Base-by-base conservation (phyloP, 64 coral and sea anemone species). In the Actinia equina region DNA sequence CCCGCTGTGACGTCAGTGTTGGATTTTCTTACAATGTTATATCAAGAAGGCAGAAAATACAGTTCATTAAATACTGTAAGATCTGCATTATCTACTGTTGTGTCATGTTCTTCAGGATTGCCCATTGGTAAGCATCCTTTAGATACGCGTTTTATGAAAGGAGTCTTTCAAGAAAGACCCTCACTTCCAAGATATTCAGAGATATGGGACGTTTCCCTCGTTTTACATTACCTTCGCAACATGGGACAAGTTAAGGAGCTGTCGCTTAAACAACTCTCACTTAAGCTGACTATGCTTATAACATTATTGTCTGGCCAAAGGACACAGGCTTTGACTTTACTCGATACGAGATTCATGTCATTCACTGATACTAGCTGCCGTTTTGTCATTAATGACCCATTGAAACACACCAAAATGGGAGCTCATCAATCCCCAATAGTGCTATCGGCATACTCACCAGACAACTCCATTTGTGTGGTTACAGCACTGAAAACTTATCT, bases 91-190 rank as follows among this genome's bases (percentile, higher is more conserved):
- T 37, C 30, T 37, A 37, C 30, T 37, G 30, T 37, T 37, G 30
- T 37, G 30, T 37, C 30, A 37, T 37, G 30, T 37, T 37, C 30
- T 37, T 37, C 30, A 37, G 30, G 30, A 37, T 37, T 37, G 30
- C 30, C 86, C 59, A 91, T 89, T 88, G 89, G 93, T 71, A 86
- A 88, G 71, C 81, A 81, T 41, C 76, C 87, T 6, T 61, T 84
- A n/a, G 87, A 89, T 27, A 89, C 64, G 22, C 86, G 88, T 23
- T 89, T 86, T 77, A 57, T 92, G 22, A 89, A 95, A 87, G 90
- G 79, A 4, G 52, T 87, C 60, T 87, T 69, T 53, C 79, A 96
- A 41, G 63, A 87, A 86, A 93, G 83, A 71, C 94, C 88, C 43
- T 17, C 84, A 27, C 82, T 89, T n/a, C 85, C 44, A 57, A 92